Base-by-base conservation (phyloP, 2,888 invertebrate species). In the Lithosia quadra region DNA sequence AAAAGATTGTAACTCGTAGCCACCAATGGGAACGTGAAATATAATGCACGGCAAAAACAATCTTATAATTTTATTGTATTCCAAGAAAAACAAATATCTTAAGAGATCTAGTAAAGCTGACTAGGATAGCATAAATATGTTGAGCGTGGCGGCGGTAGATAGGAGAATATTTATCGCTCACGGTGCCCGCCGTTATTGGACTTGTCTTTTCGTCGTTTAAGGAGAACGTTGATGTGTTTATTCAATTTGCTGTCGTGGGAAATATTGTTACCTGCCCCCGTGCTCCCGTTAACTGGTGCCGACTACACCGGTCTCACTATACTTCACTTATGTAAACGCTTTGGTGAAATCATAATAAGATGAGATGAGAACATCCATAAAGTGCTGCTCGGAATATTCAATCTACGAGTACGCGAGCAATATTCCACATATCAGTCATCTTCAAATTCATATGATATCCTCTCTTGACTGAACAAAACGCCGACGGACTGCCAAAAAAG, bases 121-220 rank as follows among this genome's bases (percentile, higher is more conserved):
- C 85, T 83, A 86, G 86, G 88, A 85, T 87, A 85, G 85, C 86
- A 90, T 88, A 88, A 90, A 88, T 86, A 88, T 87, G 84, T 84
- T 83, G 81, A 88, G 83, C 85, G 82, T 85, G 88, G 84, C 79
- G 74, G 75, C 81, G 77, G 83, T 85, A 86, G 86, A 85, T 91
- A 89, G 84, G 82, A 77, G 91, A 89, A 93, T 93, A 93, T 93
- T 93, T 94, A 92, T 92, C 88, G 90, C 84, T 83, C 81, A 80
- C 83, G 81, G 86, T 87, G 82, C 86, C 83, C 87, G 83, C 82
- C 90, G 86, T 90, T 93, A 93, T 94, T 92, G 92, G 91, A 89
- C 88, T 91, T 92, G 93, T 92, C 92, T 94, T 92, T 91, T 91
- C 90, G 87, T 86, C 92, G 92, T 92, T 92, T 92, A 92, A 92